A percentile compares a stretch with the other conserved stretches of the same genome.
Evolutionary conservation across 2,113 vertebrate species (phyloP).

Genomic region (Notechis scutatus): DNA sequence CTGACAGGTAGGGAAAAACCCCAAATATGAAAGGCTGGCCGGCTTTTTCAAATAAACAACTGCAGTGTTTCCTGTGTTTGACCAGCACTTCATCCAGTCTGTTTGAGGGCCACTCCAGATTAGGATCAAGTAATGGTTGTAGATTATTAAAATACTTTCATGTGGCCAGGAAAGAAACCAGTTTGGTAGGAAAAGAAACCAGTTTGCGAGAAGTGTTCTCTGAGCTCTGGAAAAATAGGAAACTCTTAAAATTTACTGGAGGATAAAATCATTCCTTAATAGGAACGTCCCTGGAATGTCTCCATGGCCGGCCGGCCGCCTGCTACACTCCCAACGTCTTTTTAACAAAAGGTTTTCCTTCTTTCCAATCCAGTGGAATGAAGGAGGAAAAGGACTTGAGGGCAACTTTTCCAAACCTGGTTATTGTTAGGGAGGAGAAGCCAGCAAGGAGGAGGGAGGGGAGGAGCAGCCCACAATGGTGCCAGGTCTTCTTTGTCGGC

Average conservation of each 20-base stretch:
- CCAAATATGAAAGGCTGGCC: neutral
- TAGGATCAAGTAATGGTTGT: neutral
- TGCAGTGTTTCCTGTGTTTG: fast-evolving
- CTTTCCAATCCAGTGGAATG: neutral
- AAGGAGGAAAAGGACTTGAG: neutral
- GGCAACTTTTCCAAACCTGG: neutral
- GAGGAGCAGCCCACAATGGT: neutral
- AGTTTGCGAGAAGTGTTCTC: neutral
- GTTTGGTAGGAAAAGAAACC: neutral
- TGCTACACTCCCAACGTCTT: neutral
- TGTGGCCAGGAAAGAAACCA: neutral
- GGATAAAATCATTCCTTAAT: neutral
- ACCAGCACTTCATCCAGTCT: neutral
- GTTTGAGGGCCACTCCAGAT: neutral
- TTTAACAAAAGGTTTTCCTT: neutral
- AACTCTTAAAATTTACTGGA: neutral
- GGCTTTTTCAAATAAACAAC: neutral
- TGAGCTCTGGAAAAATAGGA: neutral
- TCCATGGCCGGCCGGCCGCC: too few species aligned
- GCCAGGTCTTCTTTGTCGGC: neutral
- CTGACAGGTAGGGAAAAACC: conserved; percentile 10
- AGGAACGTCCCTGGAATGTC: neutral
- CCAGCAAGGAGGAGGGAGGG: neutral
- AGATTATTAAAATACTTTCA: neutral
- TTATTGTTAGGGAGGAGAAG: neutral